Evolutionary conservation across 1,140 invertebrate species (phyloP).

Genomic region (Papilio dardanus): DNA sequence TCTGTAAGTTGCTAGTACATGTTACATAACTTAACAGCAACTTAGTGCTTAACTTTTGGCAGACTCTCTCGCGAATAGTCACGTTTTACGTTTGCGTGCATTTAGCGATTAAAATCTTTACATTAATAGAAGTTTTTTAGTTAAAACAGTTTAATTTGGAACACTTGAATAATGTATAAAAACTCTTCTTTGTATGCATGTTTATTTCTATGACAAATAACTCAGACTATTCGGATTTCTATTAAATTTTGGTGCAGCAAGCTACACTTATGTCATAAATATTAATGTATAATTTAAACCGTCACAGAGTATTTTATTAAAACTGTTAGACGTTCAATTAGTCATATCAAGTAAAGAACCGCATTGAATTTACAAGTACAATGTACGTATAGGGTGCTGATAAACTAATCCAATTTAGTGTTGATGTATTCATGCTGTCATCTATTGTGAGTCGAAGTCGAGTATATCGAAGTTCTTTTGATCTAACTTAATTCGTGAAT

Average conservation of each 20-base stretch:
- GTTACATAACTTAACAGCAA: neutral
- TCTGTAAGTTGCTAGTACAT: neutral
- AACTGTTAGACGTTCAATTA: neutral
- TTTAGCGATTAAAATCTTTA: slow-evolving; percentile 1
- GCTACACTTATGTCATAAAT: neutral
- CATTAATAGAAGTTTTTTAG: no score
- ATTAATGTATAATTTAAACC: slow-evolving; percentile 1
- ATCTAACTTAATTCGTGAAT: neutral
- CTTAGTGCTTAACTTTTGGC: neutral
- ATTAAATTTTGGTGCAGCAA: neutral
- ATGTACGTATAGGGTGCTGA: neutral
- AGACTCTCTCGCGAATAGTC: neutral
- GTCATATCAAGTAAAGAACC: slow-evolving; percentile 29
- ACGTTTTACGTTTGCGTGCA: neutral
- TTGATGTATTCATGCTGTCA: neutral
- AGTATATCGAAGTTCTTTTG: neutral
- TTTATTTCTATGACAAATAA: no score
- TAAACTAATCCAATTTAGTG: neutral
- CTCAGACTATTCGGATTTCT: no score
- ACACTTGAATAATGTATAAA: no score
- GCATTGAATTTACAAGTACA: neutral
- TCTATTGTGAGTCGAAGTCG: neutral
- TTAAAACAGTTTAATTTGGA: no score
- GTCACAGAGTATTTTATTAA: neutral
- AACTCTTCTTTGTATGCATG: no score